Base-by-base conservation (phyloP, 2,888 invertebrate species). In the Drosophila ustulata region DNA sequence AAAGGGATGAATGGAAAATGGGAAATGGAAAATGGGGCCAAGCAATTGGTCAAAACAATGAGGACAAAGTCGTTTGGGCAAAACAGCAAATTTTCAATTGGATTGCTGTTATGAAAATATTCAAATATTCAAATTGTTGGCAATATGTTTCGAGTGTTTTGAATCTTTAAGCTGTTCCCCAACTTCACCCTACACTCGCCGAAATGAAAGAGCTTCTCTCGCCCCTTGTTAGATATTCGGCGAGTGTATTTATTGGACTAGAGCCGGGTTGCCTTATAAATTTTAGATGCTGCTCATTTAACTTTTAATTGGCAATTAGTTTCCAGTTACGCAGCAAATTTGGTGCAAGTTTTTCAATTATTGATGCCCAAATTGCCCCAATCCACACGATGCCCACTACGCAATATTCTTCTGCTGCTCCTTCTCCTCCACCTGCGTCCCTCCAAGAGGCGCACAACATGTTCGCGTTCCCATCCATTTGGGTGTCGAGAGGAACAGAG, bases 241-340 rank as follows among this genome's bases (percentile, higher is more conserved):
- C 13, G 7, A 18, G 28, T 41, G 13, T 41, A n/a, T 55, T 55
- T 43, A 58, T 56, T 66, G 65, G 47, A 13, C 49, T 51, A 50
- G 6, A 6, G 46, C 45, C 1, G 39, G 50, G 47, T n/a, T 52
- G 70, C 59, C 71, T 75, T 71, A 73, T 76, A 74, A 66, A 76
- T 76, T 66, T 78, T 78, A 51, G 57, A 76, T 78, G 74, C 53
- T 64, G 63, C 69, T 73, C 78, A 74, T 64, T 76, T 70, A 78
- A 76, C 78, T 76, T 76, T 78, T 76, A 76, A 76, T 76, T 78
- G 76, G 26, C 76, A 76, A 78, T 76, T 76, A 76, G 69, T 73
- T 78, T 63, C 69, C 69, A 68, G 69, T 76, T 76, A 66, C 66
- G 74, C 74, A 70, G 74, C 74, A 64, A 69, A 64, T 76, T 76